Evolutionary conservation across 2,113 vertebrate species (phyloP).

Genomic region (Pachypanchax playfairii): DNA sequence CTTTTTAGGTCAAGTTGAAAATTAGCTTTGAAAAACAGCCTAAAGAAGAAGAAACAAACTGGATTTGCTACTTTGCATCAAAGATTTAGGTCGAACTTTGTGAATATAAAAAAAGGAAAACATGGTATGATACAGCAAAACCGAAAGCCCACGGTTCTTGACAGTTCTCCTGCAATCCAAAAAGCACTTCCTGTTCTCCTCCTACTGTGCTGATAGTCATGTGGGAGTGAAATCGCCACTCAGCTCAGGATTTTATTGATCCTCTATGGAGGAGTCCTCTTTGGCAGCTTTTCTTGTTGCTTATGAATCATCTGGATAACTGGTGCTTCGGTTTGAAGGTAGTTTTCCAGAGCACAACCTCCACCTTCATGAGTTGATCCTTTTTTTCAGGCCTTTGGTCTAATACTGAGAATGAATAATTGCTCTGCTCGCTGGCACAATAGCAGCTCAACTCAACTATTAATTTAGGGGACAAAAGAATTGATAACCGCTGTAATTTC

Average conservation of each 20-base stretch:
- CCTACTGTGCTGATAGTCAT: conserved; percentile 25
- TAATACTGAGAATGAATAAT: conserved; percentile 41
- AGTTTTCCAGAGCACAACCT: conserved; percentile 30
- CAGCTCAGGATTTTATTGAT: conserved; percentile 57
- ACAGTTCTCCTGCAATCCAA: conserved; percentile 29
- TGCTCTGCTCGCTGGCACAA: conserved; percentile 17
- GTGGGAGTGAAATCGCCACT: conserved; percentile 55
- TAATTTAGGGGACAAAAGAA: conserved; percentile 53
- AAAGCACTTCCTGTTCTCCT: conserved; percentile 35
- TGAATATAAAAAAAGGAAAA: background rate
- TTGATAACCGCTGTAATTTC: conserved; percentile 49
- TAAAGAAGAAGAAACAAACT: background rate
- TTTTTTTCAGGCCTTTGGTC: conserved; percentile 11
- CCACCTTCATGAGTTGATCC: background rate
- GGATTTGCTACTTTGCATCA: background rate
- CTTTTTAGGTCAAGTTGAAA: background rate
- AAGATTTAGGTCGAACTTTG: background rate
- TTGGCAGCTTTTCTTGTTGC: conserved; percentile 31
- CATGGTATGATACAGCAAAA: conserved; percentile 26
- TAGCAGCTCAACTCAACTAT: conserved; percentile 42
- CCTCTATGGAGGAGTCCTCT: conserved; percentile 53
- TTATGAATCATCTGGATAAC: conserved; percentile 67
- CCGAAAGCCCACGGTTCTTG: conserved; percentile 17
- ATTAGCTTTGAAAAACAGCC: background rate
- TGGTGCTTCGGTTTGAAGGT: conserved; percentile 6